These are phyloP conservation scores for human DNA, from an alignment of 2,113 vertebrate genomes.

Conservation along the genomic window DNA sequence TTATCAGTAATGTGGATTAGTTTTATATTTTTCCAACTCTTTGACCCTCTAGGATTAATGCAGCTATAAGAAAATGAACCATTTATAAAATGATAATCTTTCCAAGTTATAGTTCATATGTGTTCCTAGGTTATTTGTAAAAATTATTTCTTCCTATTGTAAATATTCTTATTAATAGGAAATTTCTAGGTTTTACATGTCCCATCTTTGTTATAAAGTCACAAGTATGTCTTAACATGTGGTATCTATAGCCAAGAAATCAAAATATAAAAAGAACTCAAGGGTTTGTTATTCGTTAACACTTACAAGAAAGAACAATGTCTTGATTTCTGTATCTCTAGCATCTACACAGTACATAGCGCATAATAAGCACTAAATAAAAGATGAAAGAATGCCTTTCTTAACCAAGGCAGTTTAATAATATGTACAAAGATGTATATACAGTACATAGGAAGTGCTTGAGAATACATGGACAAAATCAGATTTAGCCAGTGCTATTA, in stretches of 20 bases:
- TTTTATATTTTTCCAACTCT: conserved; percentile 46
- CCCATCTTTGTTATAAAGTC: not conserved
- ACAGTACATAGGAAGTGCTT: not conserved
- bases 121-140: not conserved
- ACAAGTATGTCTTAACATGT: not conserved
- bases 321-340: not conserved
- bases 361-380: not conserved
- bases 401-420: not conserved
- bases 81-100: conserved; percentile 41
- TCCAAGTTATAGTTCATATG: not conserved
- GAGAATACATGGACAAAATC: not conserved
- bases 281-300: not conserved
- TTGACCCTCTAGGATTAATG: conserved; percentile 37
- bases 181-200: not conserved
- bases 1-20: conserved; percentile 55
- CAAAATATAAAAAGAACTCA: not conserved
- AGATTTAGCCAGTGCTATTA: not conserved
- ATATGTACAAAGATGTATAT: not conserved
- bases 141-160: conserved; percentile 12
- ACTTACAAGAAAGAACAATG: not conserved
- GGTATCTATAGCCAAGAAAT: conserved; percentile 5
- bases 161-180: not conserved
- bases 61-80: conserved; percentile 4
- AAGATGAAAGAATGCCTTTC: not conserved
- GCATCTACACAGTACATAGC: not conserved